phyloP scores from a whole-genome alignment of 2,113 vertebrate species.

The Sula dactylatra region DNA sequence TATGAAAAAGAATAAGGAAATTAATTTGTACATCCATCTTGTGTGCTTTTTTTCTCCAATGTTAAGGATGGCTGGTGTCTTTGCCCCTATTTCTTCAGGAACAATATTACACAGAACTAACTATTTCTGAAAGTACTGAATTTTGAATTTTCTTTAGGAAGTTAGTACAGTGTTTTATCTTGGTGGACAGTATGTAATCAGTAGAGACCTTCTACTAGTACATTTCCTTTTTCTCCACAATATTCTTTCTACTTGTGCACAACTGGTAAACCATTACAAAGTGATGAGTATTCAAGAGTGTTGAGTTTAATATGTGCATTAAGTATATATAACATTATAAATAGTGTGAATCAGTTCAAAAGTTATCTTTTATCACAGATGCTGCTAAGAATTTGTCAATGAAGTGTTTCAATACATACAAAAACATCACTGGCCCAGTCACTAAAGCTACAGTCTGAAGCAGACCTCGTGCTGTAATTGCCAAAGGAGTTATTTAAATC shows the following conservation, averaged over 20 bases:
- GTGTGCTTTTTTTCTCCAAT: background rate
- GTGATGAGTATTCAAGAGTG: background rate
- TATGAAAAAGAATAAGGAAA: background rate
- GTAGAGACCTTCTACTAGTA: background rate
- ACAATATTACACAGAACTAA: background rate
- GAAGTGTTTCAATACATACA: background rate
- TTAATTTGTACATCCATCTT: background rate
- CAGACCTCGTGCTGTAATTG: fast-evolving
- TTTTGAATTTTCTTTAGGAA: background rate
- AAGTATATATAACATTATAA: background rate
- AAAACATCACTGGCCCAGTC: background rate
- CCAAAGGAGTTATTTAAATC: background rate
- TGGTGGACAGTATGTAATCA: background rate
- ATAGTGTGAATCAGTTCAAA: background rate
- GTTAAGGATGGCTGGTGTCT: background rate
- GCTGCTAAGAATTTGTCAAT: background rate
- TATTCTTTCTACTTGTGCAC: background rate
- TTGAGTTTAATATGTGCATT: background rate
- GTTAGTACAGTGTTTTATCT: background rate
- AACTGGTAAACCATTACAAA: background rate
- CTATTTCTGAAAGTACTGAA: background rate
- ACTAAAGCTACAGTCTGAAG: background rate
- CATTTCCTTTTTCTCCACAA: background rate
- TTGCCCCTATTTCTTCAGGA: background rate
- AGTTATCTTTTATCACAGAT: background rate